Evolutionary conservation across 2,797 vertebrate genomes (phyloP).

Genomic region (Phoxinus dragarum): DNA sequence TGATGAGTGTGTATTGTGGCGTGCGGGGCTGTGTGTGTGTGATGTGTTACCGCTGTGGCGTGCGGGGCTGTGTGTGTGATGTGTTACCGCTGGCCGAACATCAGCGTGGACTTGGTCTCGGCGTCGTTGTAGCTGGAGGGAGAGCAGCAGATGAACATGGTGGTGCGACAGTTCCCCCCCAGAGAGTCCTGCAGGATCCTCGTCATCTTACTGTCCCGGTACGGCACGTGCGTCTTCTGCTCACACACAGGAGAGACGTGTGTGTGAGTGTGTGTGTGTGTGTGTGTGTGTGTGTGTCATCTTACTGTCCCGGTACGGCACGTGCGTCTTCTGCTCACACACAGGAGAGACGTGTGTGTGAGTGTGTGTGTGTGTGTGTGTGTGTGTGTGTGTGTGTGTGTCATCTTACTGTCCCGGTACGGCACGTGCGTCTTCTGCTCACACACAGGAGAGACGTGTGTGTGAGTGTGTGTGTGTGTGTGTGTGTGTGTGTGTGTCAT

Average conservation of each 20-base stretch:
- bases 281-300: conserved; percentile 80
- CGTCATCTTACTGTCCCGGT: conserved; percentile 97
- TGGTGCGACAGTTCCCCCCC: conserved; percentile 94
- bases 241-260: conserved; percentile 50
- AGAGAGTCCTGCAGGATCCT: conserved; percentile 95
- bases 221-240: conserved; percentile 93
- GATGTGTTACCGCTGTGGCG: not conserved
- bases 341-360: conserved; percentile 46
- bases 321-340: conserved; percentile 87
- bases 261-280: not conserved
- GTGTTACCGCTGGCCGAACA: conserved; percentile 93
- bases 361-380: too few species aligned
- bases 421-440: too few species aligned
- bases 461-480: too few species aligned
- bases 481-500: too few species aligned
- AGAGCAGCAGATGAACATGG: conserved; percentile 98
- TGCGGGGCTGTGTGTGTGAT: conserved; percentile 41
- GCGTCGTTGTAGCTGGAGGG: conserved; percentile 93
- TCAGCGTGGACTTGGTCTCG: conserved; percentile 94
- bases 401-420: too few species aligned
- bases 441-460: too few species aligned
- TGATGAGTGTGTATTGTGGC: too few species aligned
- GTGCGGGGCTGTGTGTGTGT: too few species aligned
- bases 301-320: conserved; percentile 96
- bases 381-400: too few species aligned